phyloP scores from a whole-genome alignment of 64 coral and sea anemone genomes.

The Pachyseris speciosa region DNA sequence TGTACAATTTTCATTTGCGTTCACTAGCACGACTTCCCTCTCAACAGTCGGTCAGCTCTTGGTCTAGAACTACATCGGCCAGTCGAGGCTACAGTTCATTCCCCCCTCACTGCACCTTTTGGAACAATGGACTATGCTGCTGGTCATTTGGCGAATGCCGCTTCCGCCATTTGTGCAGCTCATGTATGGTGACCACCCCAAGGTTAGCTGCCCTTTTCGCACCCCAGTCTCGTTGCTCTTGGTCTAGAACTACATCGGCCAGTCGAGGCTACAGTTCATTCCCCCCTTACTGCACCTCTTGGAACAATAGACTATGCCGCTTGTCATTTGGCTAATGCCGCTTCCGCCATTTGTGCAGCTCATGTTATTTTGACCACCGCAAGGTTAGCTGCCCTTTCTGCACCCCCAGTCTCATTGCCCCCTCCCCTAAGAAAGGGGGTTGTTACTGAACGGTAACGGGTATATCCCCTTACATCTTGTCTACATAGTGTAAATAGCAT shows the following conservation, averaged over 20 bases:
- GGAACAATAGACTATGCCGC: neutral
- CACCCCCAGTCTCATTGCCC: no score
- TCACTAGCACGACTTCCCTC: neutral
- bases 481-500: no score
- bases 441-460: no score
- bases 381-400: neutral
- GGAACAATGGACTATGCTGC: neutral
- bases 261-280: neutral
- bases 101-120: neutral
- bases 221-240: no score
- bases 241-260: rapidly evolving
- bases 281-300: neutral
- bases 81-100: neutral
- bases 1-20: neutral
- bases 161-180: neutral
- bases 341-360: neutral
- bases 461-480: no score
- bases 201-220: neutral
- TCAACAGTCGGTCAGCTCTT: neutral
- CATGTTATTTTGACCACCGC: neutral
- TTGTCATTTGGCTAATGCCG: neutral
- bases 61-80: rapidly evolving
- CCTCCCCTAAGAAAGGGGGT: no score
- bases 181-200: neutral
- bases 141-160: neutral